phyloP scores from a whole-genome alignment of 2,888 invertebrate genomes.

The Strigamia maritima region DNA sequence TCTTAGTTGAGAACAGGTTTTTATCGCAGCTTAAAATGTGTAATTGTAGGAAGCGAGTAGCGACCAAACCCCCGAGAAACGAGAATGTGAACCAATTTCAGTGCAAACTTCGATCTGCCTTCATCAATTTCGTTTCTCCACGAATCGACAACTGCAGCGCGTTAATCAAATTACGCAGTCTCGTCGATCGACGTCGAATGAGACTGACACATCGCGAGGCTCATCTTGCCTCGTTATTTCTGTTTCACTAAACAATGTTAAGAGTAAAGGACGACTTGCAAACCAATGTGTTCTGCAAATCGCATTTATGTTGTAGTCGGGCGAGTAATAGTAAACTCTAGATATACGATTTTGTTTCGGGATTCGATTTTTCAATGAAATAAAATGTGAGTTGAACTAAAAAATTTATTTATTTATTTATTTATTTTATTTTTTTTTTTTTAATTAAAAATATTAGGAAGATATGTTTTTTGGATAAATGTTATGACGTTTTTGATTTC shows the following conservation, averaged over 20 bases:
- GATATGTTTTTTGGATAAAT: too few species aligned
- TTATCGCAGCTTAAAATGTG: not conserved
- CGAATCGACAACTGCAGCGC: not conserved
- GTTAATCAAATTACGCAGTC: slow-evolving; percentile 2
- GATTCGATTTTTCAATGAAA: too few species aligned
- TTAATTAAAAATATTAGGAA: too few species aligned
- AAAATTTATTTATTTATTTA: too few species aligned
- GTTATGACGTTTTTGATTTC: too few species aligned
- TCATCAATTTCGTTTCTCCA: not conserved
- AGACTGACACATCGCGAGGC: not conserved
- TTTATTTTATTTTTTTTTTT: too few species aligned
- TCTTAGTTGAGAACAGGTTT: not conserved
- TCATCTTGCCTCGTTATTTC: not conserved
- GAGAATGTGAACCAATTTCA: not conserved
- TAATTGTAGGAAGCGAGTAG: not conserved
- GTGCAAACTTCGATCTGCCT: not conserved
- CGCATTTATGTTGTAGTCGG: too few species aligned
- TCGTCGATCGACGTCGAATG: not conserved
- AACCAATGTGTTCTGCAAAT: too few species aligned
- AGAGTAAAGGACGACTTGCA: too few species aligned
- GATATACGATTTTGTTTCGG: too few species aligned
- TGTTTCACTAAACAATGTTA: not conserved
- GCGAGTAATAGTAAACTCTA: too few species aligned
- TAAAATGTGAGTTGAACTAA: too few species aligned
- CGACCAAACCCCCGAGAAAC: not conserved